Evolutionary conservation across 1,140 invertebrate species (phyloP).

Genomic region (Megalopta genalis): DNA sequence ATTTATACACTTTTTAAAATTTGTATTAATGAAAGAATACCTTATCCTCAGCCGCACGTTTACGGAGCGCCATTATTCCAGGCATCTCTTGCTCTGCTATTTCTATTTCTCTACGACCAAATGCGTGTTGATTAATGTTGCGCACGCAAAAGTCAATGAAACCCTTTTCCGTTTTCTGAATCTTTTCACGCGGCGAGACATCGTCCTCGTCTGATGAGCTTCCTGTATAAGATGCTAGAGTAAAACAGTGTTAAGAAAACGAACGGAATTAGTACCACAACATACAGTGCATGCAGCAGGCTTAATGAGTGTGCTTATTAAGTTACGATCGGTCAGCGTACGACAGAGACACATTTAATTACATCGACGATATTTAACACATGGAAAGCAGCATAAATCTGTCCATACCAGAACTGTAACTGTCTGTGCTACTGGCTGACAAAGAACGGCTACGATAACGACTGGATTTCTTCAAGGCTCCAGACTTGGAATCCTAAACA

Average conservation of each 20-base stretch:
- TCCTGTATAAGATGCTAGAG: constrained; percentile 91
- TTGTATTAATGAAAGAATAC: constrained; percentile 55
- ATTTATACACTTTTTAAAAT: background rate
- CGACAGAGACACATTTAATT: background rate
- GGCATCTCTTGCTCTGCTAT: constrained; percentile 99
- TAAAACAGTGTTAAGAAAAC: constrained; percentile 67
- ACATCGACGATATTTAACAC: background rate
- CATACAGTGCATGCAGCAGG: constrained; percentile 22
- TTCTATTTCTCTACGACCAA: constrained; percentile 97
- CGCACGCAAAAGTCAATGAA: constrained; percentile 94
- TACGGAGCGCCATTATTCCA: constrained; percentile 96
- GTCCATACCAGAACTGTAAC: constrained; percentile 91
- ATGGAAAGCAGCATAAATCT: background rate
- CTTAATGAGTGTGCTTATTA: background rate
- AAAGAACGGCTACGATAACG: constrained; percentile 92
- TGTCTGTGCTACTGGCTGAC: constrained; percentile 96
- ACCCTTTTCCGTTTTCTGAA: constrained; percentile 89
- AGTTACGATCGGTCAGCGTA: background rate
- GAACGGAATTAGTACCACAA: constrained; percentile 64
- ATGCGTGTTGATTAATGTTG: constrained; percentile 94
- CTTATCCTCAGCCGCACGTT: constrained; percentile 94
- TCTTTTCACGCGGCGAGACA: constrained; percentile 92
- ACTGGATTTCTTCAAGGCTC: constrained; percentile 90
- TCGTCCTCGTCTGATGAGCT: constrained; percentile 93
- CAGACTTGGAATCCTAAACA: constrained; percentile 85